A percentile compares a stretch with the other conserved stretches of the same genome.
Evolutionary conservation across 2,797 vertebrate genomes (phyloP).

Genomic region (Eupleurogrammus muticus): DNA sequence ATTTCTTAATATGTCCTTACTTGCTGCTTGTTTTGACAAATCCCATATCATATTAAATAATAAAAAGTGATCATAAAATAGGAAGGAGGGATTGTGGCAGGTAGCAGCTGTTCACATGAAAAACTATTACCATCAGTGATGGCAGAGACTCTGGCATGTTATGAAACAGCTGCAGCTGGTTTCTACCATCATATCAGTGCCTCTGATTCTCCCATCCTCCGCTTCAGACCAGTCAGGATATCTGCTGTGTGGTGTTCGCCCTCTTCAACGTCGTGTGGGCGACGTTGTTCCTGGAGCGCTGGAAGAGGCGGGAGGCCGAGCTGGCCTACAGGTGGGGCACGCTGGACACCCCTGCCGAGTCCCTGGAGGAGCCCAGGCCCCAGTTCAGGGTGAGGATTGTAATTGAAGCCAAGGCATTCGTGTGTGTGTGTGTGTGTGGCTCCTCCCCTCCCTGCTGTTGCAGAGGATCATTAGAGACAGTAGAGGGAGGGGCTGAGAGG

Average conservation of each 20-base stretch:
- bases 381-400: conserved; percentile 90
- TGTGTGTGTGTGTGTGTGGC: neutral
- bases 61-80: too few relatives aligned
- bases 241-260: conserved; percentile 94
- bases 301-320: conserved; percentile 93
- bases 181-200: conserved; percentile 4
- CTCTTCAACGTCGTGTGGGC: conserved; percentile 97
- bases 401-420: neutral
- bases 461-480: neutral
- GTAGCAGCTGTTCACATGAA: neutral
- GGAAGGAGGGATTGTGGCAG: too few relatives aligned
- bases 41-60: neutral
- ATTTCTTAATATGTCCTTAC: neutral
- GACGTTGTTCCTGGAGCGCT: conserved; percentile 93
- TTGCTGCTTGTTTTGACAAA: neutral
- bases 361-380: conserved; percentile 91
- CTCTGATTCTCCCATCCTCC: conserved; percentile 1
- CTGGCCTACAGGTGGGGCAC: conserved; percentile 95
- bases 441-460: neutral
- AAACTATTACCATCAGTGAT: neutral
- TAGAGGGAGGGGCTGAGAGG: rapidly evolving
- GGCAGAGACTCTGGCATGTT: neutral
- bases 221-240: conserved; percentile 91
- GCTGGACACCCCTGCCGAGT: conserved; percentile 89
- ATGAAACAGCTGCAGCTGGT: neutral